These are phyloP conservation scores for Rattus norvegicus DNA, from an alignment of 2,113 vertebrate species.

Conservation along the genomic window GRCr8 NC_086022.1:33698501-33699000, in stretches of 20 bases:
- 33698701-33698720: background rate
- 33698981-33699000: too few species aligned
- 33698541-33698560: background rate
- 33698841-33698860: background rate
- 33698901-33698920: too few species aligned
- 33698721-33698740: background rate
- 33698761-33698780: background rate
- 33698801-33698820: background rate
- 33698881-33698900: background rate
- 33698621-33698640: background rate
- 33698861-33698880: background rate
- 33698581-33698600: background rate
- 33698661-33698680: background rate
- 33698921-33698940: too few species aligned
- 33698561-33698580: background rate
- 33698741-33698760: background rate
- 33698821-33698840: background rate
- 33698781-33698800: background rate
- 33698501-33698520: background rate
- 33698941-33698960: too few species aligned
- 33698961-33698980: too few species aligned
- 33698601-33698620: background rate
- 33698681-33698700: background rate
- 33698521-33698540: conserved; percentile 23
- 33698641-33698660: background rate